Percentiles rank a stretch among this genome's conserved stretches.
These are phyloP conservation scores for Macrosteles quadrilineatus DNA, from an alignment of 1,140 invertebrate genomes.

Conservation along the genomic window DNA sequence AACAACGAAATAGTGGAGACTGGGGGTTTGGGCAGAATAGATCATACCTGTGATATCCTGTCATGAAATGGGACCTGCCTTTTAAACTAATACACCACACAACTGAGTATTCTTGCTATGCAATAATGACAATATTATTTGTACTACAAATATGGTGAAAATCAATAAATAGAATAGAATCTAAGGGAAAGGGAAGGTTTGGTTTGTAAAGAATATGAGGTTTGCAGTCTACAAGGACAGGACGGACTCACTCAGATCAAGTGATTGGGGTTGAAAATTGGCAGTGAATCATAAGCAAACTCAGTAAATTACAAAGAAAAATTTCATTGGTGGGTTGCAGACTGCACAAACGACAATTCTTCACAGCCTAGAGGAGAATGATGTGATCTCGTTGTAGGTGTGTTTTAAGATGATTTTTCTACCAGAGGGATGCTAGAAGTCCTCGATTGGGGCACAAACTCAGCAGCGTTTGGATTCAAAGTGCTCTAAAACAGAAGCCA, in stretches of 20 bases:
- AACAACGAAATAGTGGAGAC: no score
- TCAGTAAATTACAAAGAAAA: background rate
- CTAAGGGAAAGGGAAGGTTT: background rate
- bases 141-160: background rate
- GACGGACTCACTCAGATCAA: background rate
- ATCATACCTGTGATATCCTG: background rate
- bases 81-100: background rate
- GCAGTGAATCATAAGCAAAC: background rate
- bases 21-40: no score
- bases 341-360: conserved; percentile 16
- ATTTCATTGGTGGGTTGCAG: conserved; percentile 5
- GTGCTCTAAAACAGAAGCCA: conserved; percentile 58
- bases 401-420: conserved; percentile 26
- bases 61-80: background rate
- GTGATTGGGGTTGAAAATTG: background rate
- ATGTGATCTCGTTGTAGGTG: background rate
- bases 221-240: background rate
- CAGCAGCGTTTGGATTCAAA: conserved; percentile 75
- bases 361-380: conserved; percentile 19
- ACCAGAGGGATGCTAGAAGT: conserved; percentile 19
- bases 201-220: conserved; percentile 1
- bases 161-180: background rate
- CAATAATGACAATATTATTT: conserved; percentile 1
- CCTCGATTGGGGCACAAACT: conserved; percentile 63
- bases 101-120: conserved; percentile 12